Conservation (phyloP, 2,797 vertebrate species). For the Tapera naevia region DNA sequence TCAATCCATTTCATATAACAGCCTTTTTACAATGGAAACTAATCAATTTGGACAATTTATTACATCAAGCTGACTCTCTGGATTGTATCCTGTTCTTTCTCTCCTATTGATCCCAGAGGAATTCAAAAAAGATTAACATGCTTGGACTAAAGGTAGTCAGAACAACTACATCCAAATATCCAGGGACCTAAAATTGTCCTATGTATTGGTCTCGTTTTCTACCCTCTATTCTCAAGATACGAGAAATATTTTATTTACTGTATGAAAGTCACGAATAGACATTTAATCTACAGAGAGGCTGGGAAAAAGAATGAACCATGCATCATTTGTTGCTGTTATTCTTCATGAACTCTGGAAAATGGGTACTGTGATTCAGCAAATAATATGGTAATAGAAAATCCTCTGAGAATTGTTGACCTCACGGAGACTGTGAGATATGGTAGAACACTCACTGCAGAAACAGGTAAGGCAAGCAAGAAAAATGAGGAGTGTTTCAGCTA, state of each 20-base stretch:
- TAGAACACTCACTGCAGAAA: background rate
- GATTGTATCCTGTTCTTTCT: background rate
- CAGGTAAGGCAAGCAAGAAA: background rate
- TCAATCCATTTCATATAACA: background rate
- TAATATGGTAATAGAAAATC: background rate
- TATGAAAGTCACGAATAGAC: background rate
- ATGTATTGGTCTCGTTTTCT: background rate
- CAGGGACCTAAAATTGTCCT: background rate
- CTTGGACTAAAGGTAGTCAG: background rate
- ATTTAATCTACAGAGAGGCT: background rate
- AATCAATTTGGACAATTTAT: background rate
- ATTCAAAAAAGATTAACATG: background rate
- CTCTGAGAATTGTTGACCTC: background rate
- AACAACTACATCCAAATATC: background rate
- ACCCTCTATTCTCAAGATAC: background rate
- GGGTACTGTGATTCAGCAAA: background rate
- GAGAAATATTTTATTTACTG: background rate
- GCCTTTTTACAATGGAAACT: background rate
- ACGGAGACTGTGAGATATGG: background rate
- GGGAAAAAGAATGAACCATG: background rate
- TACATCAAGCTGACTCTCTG: background rate
- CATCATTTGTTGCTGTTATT: background rate
- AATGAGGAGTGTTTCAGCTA: background rate
- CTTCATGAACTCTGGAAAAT: background rate
- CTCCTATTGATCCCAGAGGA: background rate